Percentiles rank a stretch among this genome's conserved stretches.
phyloP scores from a whole-genome alignment of 2,113 vertebrate genomes.

The Bos javanicus region DNA sequence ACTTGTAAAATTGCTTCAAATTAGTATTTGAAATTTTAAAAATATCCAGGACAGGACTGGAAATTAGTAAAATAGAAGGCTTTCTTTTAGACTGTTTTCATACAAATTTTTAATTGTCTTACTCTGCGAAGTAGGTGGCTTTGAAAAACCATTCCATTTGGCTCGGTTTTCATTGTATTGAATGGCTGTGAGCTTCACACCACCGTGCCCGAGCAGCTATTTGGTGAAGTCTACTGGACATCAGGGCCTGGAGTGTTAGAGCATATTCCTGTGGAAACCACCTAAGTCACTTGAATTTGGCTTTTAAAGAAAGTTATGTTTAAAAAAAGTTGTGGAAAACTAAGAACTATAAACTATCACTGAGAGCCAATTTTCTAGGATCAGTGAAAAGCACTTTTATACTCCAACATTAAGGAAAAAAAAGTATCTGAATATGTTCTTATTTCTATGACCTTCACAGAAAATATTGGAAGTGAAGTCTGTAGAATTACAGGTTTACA shows the following conservation, averaged over 20 bases:
- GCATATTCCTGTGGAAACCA: not conserved
- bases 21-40: constrained; percentile 26
- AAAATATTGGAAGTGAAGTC: constrained; percentile 58
- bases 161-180: not conserved
- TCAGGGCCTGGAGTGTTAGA: not conserved
- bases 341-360: constrained; percentile 52
- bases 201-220: not conserved
- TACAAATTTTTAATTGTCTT: constrained; percentile 56
- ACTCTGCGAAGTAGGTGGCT: constrained; percentile 44
- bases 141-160: constrained; percentile 53
- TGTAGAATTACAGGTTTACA: constrained; percentile 57
- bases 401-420: constrained; percentile 52
- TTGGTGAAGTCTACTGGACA: not conserved
- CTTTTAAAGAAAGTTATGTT: constrained; percentile 60
- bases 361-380: constrained; percentile 65
- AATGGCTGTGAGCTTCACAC: not conserved
- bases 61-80: constrained; percentile 50
- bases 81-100: constrained; percentile 50
- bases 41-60: constrained; percentile 50
- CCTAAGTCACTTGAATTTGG: constrained; percentile 40
- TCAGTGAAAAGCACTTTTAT: constrained; percentile 72
- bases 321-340: constrained; percentile 23
- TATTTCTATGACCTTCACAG: constrained; percentile 67
- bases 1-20: constrained; percentile 62
- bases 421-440: constrained; percentile 55